Percentiles rank a stretch among this genome's conserved stretches.
Conservation (phyloP, 1,140 invertebrate species). For the Zaprionus capensis region DNA sequence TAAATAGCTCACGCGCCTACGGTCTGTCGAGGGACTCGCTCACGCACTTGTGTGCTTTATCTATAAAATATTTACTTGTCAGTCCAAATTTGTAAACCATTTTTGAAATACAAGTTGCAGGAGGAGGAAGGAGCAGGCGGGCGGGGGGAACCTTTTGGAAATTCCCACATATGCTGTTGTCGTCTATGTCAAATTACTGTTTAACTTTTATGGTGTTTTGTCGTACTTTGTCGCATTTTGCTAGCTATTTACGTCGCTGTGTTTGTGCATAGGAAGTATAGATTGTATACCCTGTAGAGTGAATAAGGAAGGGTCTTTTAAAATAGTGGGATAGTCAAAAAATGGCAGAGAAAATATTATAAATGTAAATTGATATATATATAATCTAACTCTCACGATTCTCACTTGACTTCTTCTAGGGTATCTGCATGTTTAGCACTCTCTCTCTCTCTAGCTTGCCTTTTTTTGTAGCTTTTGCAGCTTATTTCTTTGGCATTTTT, state of each 20-base stretch:
- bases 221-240: slow-evolving; percentile 67
- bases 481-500: slow-evolving; percentile 79
- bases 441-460: neutral
- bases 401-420: neutral
- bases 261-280: slow-evolving; percentile 7
- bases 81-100: slow-evolving; percentile 56
- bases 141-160: neutral
- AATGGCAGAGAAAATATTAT: too few species aligned
- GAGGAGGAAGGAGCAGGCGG: neutral
- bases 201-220: slow-evolving; percentile 78
- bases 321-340: neutral
- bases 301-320: neutral
- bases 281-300: slow-evolving; percentile 1
- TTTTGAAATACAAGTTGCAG: slow-evolving; percentile 44
- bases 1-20: slow-evolving; percentile 49
- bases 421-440: neutral
- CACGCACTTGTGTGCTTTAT: slow-evolving; percentile 71
- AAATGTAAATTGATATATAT: too few species aligned
- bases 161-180: slow-evolving; percentile 66
- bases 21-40: slow-evolving; percentile 41
- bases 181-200: slow-evolving; percentile 76
- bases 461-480: slow-evolving; percentile 62
- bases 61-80: slow-evolving; percentile 64
- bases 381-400: too few species aligned
- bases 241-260: slow-evolving; percentile 64